Evolutionary conservation across 2,888 invertebrate genomes (phyloP).

Genomic region (Pimpla rufipes): DNA sequence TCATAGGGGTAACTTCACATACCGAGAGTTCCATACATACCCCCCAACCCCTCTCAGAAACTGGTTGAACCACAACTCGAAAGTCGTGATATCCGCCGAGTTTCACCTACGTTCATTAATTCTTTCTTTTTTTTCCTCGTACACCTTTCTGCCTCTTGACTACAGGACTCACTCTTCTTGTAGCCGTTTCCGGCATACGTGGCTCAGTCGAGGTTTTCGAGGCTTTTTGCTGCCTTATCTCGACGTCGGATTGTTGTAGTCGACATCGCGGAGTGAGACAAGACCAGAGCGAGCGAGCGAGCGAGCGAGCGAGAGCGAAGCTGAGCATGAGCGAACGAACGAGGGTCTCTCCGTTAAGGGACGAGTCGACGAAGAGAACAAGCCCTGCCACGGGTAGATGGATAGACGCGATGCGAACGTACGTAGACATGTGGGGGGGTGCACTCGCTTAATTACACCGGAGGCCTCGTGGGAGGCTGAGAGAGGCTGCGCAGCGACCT

Average conservation of each 20-base stretch:
- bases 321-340: conserved; percentile 47
- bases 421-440: conserved; percentile 84
- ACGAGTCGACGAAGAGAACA: conserved; percentile 74
- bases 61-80: conserved; percentile 7
- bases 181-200: conserved; percentile 14
- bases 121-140: conserved; percentile 34
- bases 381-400: conserved; percentile 80
- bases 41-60: conserved; percentile 9
- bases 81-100: not conserved
- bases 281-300: not conserved
- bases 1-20: not conserved
- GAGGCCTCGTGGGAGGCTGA: conserved; percentile 83
- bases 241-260: conserved; percentile 57
- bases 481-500: conserved; percentile 82
- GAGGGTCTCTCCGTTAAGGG: conserved; percentile 59
- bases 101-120: conserved; percentile 53
- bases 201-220: conserved; percentile 70
- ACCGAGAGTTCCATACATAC: not conserved
- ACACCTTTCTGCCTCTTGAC: not conserved
- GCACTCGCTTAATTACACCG: conserved; percentile 85
- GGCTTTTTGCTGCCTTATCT: conserved; percentile 80
- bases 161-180: conserved; percentile 21
- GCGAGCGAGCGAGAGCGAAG: conserved; percentile 35
- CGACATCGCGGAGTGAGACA: conserved; percentile 43
- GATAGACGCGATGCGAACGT: conserved; percentile 83